Evolutionary conservation across 2,113 vertebrate genomes (phyloP), one percentile per base, ranked within the genome.

Genomic region (Melozone crissalis): DNA sequence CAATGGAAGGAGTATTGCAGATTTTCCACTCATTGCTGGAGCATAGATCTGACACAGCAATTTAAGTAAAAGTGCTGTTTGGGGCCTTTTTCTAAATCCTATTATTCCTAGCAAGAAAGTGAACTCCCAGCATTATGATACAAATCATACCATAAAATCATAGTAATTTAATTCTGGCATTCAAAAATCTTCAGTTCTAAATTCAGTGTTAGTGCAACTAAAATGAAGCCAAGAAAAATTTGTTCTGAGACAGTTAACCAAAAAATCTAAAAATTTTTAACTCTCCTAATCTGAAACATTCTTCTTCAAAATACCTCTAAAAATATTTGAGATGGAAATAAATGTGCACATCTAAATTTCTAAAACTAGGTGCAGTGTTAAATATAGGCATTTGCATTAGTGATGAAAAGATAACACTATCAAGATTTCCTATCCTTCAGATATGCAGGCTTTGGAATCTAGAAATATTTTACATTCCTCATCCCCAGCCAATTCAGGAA

Each of bases 221-320:
- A 85, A 93, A 65, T 6, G 13, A 94, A 91, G 93, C 78, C 91
- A 96, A 96, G 82, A 83, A 87, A 90, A 85, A 54, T 51, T 73
- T 85, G 8, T 82, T 85, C 46, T 3, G 11, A 72, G 43, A 85
- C 54, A 51, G 31, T 62, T 65, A 66, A 59, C 46, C 26, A 87
- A 94, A 41, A 26, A 72, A 37, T 35, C 33, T 57, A 77, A 90
- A 81, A 67, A 16, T 2, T 55, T 49, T 58, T 18, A 87, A 49
- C 81, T 91, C 81, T 91, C 49, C 39, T 75, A 74, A 77, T 74
- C 63, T 39, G 54, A 88, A 93, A 77, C 39, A 63, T 86, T 84
- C 43, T 86, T 90, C 51, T 33, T 81, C 41, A 49, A 37, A 68
- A 37, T 74, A 55, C 39, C 26, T 71, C 39, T 67, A 51, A 84